Conservation (phyloP, 2,113 vertebrate genomes). For the Pelusios castaneus region DNA sequence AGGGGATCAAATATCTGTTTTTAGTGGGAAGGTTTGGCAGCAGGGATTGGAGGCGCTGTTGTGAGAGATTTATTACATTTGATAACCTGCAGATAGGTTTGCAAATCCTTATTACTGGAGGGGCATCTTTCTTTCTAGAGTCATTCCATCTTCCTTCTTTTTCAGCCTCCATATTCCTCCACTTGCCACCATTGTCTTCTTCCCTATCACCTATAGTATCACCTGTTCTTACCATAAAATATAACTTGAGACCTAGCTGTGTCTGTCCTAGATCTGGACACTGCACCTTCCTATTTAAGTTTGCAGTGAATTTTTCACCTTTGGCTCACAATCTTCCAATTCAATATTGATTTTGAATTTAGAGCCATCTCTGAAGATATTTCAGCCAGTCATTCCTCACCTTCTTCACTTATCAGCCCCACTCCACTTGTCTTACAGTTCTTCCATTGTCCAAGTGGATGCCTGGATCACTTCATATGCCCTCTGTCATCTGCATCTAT, state of each 20-base stretch:
- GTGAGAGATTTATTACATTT: neutral
- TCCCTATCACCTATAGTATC: neutral
- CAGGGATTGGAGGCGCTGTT: neutral
- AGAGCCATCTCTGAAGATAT: neutral
- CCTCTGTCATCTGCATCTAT: neutral
- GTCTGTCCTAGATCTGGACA: neutral
- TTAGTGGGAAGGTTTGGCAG: neutral
- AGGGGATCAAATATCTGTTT: neutral
- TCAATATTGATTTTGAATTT: neutral
- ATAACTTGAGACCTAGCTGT: neutral
- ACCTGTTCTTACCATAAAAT: neutral
- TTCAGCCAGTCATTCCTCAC: neutral
- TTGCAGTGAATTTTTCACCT: neutral
- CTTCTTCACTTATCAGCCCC: neutral
- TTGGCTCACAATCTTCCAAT: neutral
- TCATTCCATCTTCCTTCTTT: neutral
- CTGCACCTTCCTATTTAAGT: neutral
- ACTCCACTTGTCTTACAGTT: neutral
- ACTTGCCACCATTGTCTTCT: fast-evolving
- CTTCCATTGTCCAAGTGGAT: neutral
- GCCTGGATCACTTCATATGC: neutral
- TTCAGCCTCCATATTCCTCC: neutral
- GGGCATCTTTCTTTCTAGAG: neutral
- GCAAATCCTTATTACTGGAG: neutral
- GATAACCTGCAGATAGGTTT: neutral